Evolutionary conservation across 2,797 vertebrate species (phyloP), one percentile per base, ranked within the genome.

Genomic region (Natrix natrix): DNA sequence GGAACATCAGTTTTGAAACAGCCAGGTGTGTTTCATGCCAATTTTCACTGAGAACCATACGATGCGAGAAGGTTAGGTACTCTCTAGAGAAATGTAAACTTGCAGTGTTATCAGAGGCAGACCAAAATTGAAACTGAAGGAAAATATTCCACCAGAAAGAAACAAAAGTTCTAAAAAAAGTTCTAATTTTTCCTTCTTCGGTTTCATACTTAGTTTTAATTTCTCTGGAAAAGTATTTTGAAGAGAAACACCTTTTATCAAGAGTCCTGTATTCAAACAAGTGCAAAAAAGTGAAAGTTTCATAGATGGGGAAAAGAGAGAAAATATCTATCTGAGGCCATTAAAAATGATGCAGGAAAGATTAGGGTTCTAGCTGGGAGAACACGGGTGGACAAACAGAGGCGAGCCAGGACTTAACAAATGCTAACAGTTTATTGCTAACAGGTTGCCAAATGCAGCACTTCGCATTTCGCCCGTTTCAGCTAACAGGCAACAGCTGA

Each of bases 11-110:
- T 96, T 94, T 86, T 56, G 69, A 91, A 83, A 22, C 86, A 94
- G 86, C 43, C 96, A 97, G 95, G 94, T 97, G 95, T 94, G 59
- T 63, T 92, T 96, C 93, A n/a, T 91, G 91, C 52, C 93, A 86
- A 96, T 94, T 92, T 94, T 95, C 28, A 92, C 91, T 96, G 90
- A 95, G 96, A 94, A 93, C 61, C 91, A 57, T 91, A 60, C 90
- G 6, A 83, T 95, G 57, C 14, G 94, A 93, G 90, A 17, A 93
- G 90, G 94, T 93, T 93, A 63, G 74, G 93, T 93, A 95, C 94
- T 90, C 16, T 61, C 86, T 88, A 24, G 7, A 91, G 91, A 95
- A 95, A n/a, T 3, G 4, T 48, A 28, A 4, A 66, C 92, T 66
- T 94, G 90, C 90, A 96, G 69, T 43, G n/a, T 69, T 89, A 66